phyloP scores from a whole-genome alignment of 2,888 invertebrate species.

The Eupelmus urozonus region DNA sequence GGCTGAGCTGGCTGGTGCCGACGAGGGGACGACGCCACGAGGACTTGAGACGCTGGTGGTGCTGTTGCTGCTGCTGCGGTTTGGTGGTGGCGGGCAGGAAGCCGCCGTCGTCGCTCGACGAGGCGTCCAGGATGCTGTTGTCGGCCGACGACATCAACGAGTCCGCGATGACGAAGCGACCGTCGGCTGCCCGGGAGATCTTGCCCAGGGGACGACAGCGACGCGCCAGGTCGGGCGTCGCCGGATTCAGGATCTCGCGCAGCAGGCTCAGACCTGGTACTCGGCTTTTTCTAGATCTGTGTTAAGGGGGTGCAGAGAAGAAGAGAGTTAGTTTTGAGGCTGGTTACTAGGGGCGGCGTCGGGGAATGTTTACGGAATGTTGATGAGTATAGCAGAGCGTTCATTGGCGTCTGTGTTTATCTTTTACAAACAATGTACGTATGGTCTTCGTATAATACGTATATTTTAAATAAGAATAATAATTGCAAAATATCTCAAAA shows the following conservation, averaged over 20 bases:
- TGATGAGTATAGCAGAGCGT: too few relatives aligned
- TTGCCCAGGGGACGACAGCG: slow-evolving; percentile 80
- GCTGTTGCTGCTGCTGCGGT: slow-evolving; percentile 77
- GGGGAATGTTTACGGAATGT: slow-evolving; percentile 23
- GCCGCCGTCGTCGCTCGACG: slow-evolving; percentile 90
- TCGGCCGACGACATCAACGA: slow-evolving; percentile 79
- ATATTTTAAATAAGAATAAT: too few relatives aligned
- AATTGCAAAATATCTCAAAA: too few relatives aligned
- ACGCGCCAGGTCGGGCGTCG: slow-evolving; percentile 72
- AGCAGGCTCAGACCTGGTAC: slow-evolving; percentile 93
- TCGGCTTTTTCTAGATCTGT: slow-evolving; percentile 94
- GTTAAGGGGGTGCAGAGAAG: not conserved
- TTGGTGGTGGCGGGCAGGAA: too few relatives aligned
- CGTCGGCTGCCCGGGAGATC: slow-evolving; percentile 86
- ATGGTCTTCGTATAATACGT: too few relatives aligned
- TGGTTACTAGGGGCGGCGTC: not conserved
- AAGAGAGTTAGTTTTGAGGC: slow-evolving; percentile 24
- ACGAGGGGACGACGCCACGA: slow-evolving; percentile 84
- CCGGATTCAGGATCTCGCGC: slow-evolving; percentile 81
- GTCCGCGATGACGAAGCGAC: slow-evolving; percentile 84
- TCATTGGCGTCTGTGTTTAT: too few relatives aligned
- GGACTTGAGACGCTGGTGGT: slow-evolving; percentile 78
- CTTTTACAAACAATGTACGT: too few relatives aligned
- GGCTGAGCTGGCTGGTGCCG: slow-evolving; percentile 83
- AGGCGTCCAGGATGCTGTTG: slow-evolving; percentile 81